Conservation (phyloP, 2,888 invertebrate genomes). For the Yponomeuta cagnagella region DNA sequence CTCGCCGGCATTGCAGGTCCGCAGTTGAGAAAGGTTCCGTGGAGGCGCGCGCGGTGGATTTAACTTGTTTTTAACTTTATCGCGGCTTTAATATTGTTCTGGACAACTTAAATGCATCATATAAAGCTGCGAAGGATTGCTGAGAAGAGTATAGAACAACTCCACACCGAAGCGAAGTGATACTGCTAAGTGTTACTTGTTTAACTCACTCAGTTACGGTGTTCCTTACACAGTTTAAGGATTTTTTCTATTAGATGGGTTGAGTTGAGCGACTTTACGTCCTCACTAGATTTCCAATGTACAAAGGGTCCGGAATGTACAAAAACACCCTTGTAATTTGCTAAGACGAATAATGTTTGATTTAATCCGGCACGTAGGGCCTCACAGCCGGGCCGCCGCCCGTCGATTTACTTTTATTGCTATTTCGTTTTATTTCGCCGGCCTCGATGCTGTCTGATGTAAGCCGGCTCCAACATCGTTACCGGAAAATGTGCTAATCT, state of each 20-base stretch:
- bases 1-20: constrained; percentile 35
- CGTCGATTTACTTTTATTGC: constrained; percentile 73
- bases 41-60: constrained; percentile 61
- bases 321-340: constrained; percentile 67
- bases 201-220: too few relatives aligned
- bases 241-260: neutral
- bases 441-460: constrained; percentile 48
- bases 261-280: neutral
- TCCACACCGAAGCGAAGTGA: neutral
- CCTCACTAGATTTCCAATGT: constrained; percentile 5
- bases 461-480: constrained; percentile 68
- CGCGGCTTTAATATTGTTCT: constrained; percentile 70
- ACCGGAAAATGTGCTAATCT: constrained; percentile 71
- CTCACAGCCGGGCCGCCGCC: constrained; percentile 34
- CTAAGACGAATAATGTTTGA: constrained; percentile 73
- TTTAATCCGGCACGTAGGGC: constrained; percentile 68
- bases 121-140: constrained; percentile 16
- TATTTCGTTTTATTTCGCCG: constrained; percentile 66
- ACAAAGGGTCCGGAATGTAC: constrained; percentile 11
- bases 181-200: neutral
- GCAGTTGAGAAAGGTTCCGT: constrained; percentile 32
- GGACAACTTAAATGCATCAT: constrained; percentile 56
- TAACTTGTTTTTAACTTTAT: constrained; percentile 73
- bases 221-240: too few relatives aligned
- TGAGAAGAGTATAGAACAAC: neutral